phyloP scores from a whole-genome alignment of 2,797 vertebrate species.

The Catostomus latipinnis region DNA sequence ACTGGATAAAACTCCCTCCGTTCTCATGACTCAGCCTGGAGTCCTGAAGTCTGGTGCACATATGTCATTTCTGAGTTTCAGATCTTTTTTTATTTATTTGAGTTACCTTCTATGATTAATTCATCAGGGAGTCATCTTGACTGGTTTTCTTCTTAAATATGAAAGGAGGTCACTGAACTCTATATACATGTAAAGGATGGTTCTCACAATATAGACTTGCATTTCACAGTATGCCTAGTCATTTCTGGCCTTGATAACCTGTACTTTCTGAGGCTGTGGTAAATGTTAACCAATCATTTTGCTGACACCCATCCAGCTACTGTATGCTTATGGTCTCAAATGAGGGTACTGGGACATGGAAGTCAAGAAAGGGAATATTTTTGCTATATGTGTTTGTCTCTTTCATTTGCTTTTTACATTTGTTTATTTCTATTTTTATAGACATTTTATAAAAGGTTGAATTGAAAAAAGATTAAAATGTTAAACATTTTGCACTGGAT shows the following conservation, averaged over 20 bases:
- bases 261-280: conserved; percentile 65
- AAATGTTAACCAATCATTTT: conserved; percentile 47
- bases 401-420: conserved; percentile 45
- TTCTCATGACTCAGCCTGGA: not conserved
- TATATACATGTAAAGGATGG: conserved; percentile 15
- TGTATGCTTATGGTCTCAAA: conserved; percentile 46
- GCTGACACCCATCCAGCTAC: conserved; percentile 62
- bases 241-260: conserved; percentile 49
- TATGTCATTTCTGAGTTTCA: not conserved
- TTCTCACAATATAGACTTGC: conserved; percentile 32
- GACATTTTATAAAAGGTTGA: conserved; percentile 48
- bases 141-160: conserved; percentile 12
- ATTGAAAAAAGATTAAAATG: conserved; percentile 29
- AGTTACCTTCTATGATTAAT: not conserved
- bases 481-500: conserved; percentile 73
- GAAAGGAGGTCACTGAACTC: conserved; percentile 33
- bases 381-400: conserved; percentile 42
- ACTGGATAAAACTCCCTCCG: conserved; percentile 80
- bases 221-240: conserved; percentile 38
- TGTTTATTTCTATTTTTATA: conserved; percentile 53
- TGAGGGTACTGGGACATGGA: conserved; percentile 52
- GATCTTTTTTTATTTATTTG: conserved; percentile 10
- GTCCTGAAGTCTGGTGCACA: conserved; percentile 45
- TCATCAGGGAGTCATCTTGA: conserved; percentile 33
- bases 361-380: conserved; percentile 60